These are phyloP conservation scores for Stratiomys singularior DNA, from an alignment of 2,888 invertebrate genomes.

Conservation along the genomic window DNA sequence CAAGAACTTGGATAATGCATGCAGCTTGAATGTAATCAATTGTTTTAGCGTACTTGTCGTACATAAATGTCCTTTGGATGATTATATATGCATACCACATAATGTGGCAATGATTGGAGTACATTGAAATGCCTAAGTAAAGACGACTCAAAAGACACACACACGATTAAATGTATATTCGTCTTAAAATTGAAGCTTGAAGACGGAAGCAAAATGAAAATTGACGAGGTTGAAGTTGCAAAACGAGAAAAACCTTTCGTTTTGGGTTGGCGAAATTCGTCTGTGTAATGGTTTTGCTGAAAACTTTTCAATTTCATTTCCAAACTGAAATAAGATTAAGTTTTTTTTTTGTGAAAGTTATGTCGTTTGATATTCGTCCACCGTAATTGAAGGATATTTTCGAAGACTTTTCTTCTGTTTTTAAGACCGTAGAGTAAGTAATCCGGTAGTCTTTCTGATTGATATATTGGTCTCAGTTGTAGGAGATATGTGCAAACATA, in stretches of 20 bases:
- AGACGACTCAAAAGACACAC: neutral
- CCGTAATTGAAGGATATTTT: too few species aligned
- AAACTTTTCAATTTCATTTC: constrained; percentile 6
- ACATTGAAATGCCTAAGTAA: neutral
- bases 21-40: constrained; percentile 4
- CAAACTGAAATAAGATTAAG: neutral
- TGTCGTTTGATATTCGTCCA: too few species aligned
- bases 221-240: neutral
- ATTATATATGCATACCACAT: neutral
- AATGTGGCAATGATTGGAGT: neutral
- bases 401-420: too few species aligned
- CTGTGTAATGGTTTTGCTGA: constrained; percentile 9
- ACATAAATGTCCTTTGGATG: neutral
- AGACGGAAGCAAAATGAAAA: neutral
- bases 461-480: too few species aligned
- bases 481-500: too few species aligned
- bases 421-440: too few species aligned
- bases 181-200: too few species aligned
- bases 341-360: neutral
- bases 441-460: too few species aligned
- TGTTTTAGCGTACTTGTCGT: constrained; percentile 4
- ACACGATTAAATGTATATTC: neutral
- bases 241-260: neutral
- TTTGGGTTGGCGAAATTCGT: neutral
- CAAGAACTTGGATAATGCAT: constrained; percentile 10